Evolutionary conservation across 2,888 invertebrate genomes (phyloP).

Genomic region (Steinernema hermaphroditum): DNA sequence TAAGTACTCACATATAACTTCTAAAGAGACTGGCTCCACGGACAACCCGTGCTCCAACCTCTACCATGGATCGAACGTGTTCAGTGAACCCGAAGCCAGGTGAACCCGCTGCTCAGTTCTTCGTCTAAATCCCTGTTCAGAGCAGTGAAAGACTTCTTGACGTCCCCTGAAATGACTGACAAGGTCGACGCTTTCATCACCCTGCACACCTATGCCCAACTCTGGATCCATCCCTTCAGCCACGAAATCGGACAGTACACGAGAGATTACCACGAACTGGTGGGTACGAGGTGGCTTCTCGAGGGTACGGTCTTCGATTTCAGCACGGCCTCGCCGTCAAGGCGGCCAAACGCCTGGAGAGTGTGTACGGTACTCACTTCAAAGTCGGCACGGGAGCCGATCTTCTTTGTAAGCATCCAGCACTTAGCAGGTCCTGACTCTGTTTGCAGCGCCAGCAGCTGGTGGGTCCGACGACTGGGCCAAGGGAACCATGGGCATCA

Average conservation of each 20-base stretch:
- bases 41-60: slow-evolving; percentile 65
- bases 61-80: slow-evolving; percentile 61
- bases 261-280: slow-evolving; percentile 60
- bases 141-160: slow-evolving; percentile 58
- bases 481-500: slow-evolving; percentile 59
- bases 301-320: slow-evolving; percentile 24
- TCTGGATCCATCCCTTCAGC: slow-evolving; percentile 66
- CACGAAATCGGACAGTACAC: slow-evolving; percentile 59
- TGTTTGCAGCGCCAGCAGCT: slow-evolving; percentile 50
- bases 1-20: too few species aligned
- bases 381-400: slow-evolving; percentile 62
- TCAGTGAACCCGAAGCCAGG: slow-evolving; percentile 66
- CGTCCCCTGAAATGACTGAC: slow-evolving; percentile 46
- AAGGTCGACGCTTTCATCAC: slow-evolving; percentile 65
- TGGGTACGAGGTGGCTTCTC: slow-evolving; percentile 39
- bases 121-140: slow-evolving; percentile 34
- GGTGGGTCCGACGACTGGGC: slow-evolving; percentile 66
- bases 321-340: slow-evolving; percentile 45
- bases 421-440: background rate
- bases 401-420: slow-evolving; percentile 48
- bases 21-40: slow-evolving; percentile 61
- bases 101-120: slow-evolving; percentile 11
- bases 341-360: slow-evolving; percentile 51
- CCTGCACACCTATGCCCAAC: slow-evolving; percentile 65
- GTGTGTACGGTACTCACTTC: slow-evolving; percentile 53